Evolutionary conservation across 53 echinoderm and acorn worm genomes (phyloP).

Genomic region (Apostichopus leukothele): DNA sequence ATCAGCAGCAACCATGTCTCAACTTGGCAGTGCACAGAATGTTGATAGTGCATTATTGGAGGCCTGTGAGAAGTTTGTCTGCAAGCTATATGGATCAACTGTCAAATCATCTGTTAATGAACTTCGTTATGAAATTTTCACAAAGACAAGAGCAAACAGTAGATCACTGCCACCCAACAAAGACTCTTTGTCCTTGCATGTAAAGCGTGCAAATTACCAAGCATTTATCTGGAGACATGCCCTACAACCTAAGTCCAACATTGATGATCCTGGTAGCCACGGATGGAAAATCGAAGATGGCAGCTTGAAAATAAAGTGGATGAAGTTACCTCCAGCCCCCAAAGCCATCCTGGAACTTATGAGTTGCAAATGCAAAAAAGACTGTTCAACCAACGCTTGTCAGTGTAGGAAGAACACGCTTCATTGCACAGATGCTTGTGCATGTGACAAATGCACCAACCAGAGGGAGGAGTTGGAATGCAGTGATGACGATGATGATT

Average conservation of each 20-base stretch:
- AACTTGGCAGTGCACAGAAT: not conserved
- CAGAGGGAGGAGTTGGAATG: not conserved
- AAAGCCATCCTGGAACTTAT: conserved; percentile 25
- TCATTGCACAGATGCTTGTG: conserved; percentile 20
- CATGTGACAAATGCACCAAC: conserved; percentile 6
- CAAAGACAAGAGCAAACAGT: not conserved
- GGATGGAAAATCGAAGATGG: too few species aligned
- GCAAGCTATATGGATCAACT: conserved; percentile 21
- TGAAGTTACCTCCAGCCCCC: conserved; percentile 31
- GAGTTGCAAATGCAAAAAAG: conserved; percentile 28
- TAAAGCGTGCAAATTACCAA: conserved; percentile 21
- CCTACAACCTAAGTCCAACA: not conserved
- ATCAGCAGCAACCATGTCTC: not conserved
- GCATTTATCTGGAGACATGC: conserved; percentile 41
- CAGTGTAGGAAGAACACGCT: conserved; percentile 20
- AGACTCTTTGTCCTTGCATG: conserved; percentile 4
- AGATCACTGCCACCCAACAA: not conserved
- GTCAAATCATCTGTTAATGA: not conserved
- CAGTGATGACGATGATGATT: too few species aligned
- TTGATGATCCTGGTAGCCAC: not conserved
- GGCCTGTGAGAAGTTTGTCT: conserved; percentile 23
- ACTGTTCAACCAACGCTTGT: conserved; percentile 15
- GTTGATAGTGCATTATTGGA: not conserved
- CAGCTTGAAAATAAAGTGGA: too few species aligned
- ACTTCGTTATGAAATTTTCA: conserved; percentile 11